These are phyloP conservation scores for Eurytemora carolleeae DNA, from an alignment of 1,140 invertebrate genomes.

Conservation along the genomic window DNA sequence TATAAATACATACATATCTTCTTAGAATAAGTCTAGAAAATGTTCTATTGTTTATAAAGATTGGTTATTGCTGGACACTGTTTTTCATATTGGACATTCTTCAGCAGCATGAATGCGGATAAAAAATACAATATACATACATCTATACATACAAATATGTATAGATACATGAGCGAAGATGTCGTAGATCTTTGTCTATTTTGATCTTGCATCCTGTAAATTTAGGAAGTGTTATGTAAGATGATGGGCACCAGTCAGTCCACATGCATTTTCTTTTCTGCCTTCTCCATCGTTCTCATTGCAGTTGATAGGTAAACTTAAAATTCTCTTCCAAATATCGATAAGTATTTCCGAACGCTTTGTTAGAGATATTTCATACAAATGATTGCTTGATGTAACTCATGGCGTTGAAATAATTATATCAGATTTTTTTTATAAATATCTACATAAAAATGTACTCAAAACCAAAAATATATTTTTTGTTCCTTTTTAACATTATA, in stretches of 20 bases:
- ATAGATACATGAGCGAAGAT: neutral
- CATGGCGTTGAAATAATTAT: no score
- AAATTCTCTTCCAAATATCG: no score
- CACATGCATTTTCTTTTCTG: conserved; percentile 67
- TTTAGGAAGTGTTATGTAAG: conserved; percentile 37
- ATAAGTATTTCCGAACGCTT: no score
- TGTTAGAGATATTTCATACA: no score
- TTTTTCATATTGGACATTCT: no score
- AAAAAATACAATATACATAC: neutral
- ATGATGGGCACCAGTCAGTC: conserved; percentile 57
- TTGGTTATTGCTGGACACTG: no score
- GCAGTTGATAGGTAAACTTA: conserved; percentile 60
- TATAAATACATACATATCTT: no score
- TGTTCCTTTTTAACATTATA: no score
- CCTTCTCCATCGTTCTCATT: conserved; percentile 70
- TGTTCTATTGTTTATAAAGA: neutral
- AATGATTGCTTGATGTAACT: no score
- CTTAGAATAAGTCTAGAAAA: neutral
- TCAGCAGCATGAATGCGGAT: neutral
- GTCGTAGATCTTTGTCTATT: conserved; percentile 24
- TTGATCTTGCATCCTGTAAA: conserved; percentile 14
- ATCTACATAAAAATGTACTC: no score
- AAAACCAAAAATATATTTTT: no score
- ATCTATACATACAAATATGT: conserved; percentile 3
- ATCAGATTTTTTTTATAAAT: no score